Evolutionary conservation across 2,113 vertebrate genomes (phyloP), one percentile per base, ranked within the genome.

Genomic region (Arizona elegans): DNA sequence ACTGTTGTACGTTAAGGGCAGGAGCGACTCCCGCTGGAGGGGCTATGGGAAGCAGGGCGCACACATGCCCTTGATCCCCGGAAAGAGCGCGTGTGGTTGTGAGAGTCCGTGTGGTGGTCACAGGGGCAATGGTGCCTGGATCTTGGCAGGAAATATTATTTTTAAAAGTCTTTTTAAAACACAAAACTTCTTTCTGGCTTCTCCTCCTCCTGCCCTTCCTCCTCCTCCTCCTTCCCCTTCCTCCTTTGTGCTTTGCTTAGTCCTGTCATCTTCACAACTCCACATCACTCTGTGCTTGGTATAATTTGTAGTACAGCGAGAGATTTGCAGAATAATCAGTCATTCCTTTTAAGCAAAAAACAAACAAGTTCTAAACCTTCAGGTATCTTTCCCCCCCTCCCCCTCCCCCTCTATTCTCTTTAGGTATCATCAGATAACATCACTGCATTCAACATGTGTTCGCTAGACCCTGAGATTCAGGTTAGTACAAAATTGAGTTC

Each of bases 401-500:
- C 53, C 12, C 26, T 23, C 21, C 24, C 12, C n/a, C 13, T 10
- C 29, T 1, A 1, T 81, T 93, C n/a, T 86, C 54, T 53, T 12
- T 38, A 89, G 62, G 65, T 38, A 2, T 24, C 87, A 62, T 17
- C 65, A 23, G 52, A 24, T 4, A 86, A 90, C 90, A 54, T 55
- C 24, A 13, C 3, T 19, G 12, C 24, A 10, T 3, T 54, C 50
- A 52, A 3, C 54, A 94, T 94, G 93, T 90, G 87, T 47, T 91
- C 88, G 12, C 75, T 88, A 89, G 91, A 92, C 26, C 93, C 24
- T 50, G 88, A 94, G 29, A 29, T 43, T 23, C 92, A 54, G 93
- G 93, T 94, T 24, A 94, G 93, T 92, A 86, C 50, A 89, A 59
- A 29, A 53, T 33, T 88, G 47, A 87, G 43, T 47, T 47, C 43